Evolutionary conservation across 2,113 vertebrate genomes (phyloP), one percentile per base, ranked within the genome.

Genomic region (Lathamus discolor): DNA sequence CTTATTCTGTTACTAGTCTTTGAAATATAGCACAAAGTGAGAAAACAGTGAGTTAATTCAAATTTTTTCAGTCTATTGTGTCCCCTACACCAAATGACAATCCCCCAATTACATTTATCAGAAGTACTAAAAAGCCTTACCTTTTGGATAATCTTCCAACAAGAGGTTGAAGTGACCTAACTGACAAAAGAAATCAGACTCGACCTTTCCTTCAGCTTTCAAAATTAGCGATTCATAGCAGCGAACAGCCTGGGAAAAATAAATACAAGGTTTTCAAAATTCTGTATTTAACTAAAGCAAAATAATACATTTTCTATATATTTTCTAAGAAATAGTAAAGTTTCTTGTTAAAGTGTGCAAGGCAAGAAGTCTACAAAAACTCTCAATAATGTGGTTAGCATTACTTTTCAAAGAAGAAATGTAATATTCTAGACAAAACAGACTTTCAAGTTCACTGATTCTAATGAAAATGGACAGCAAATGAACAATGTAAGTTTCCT

Each of bases 61-160:
- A 35, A 52, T 13, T 11, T 81, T 86, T 78, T 61, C 24, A 12
- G n/a, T 81, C 31, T 81, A 3, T 5, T 74, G 5, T 39, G 31
- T 18, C 80, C 63, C 8, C 13, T 31, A 51, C 41, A 63, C 18
- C 14, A 9, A 88, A 76, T 11, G 17, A 77, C 54, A 83, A 55
- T 25, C 43, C 44, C 66, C 27, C 64, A 48, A 29, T 22, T 17
- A 70, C 33, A 75, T 80, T 73, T 72, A 92, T 33, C 35, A 39
- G 9, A 95, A 95, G 62, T 79, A 95, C 18, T 68, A 48, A 73
- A 87, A 96, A 70, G 66, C n/a, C 98, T 99, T 98, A 99, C 99
- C 99, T 99, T 99, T 99, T 98, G 99, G 98, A 98, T 99, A 99
- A 98, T 99, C 99, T 98, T 99, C 99, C 98, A 99, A 98, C 96